These are phyloP conservation scores for Cheilosia urbana DNA, from an alignment of 2,888 invertebrate species.

Conservation along the genomic window DNA sequence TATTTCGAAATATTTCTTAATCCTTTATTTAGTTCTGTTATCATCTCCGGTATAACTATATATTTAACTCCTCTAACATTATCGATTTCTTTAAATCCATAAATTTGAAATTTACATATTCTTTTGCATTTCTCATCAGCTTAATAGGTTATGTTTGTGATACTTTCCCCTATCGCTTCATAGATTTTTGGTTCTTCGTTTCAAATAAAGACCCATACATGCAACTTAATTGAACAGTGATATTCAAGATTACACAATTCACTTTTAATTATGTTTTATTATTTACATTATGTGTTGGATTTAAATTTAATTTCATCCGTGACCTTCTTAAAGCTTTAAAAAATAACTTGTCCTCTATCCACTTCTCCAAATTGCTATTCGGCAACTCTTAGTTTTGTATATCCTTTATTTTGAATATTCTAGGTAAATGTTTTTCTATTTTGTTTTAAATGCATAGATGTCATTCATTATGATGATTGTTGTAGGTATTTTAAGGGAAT, in stretches of 20 bases:
- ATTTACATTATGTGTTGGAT: conserved; percentile 29
- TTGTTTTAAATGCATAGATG: conserved; percentile 42
- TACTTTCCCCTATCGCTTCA: conserved; percentile 1
- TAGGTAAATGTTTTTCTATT: conserved; percentile 17
- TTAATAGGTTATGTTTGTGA: not conserved
- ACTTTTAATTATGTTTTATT: conserved; percentile 21
- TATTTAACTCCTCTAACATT: conserved; percentile 52
- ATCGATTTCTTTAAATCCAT: conserved; percentile 25
- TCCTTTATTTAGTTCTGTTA: conserved; percentile 49
- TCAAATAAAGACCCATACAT: conserved; percentile 28
- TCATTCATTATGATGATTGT: conserved; percentile 51
- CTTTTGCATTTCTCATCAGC: conserved; percentile 12
- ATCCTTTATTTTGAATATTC: conserved; percentile 30
- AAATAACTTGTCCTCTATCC: conserved; percentile 52
- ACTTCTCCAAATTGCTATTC: conserved; percentile 26
- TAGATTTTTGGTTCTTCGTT: not conserved
- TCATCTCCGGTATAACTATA: conserved; percentile 59
- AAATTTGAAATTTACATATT: conserved; percentile 24
- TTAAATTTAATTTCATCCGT: conserved; percentile 24
- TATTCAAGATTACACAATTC: conserved; percentile 37
- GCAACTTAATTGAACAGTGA: conserved; percentile 47
- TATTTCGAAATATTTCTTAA: conserved; percentile 64
- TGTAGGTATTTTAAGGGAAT: conserved; percentile 28
- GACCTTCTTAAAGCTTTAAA: conserved; percentile 70
- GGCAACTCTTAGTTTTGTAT: conserved; percentile 17